phyloP scores from a whole-genome alignment of 2,797 vertebrate species.

The Linurgus olivaceus region DNA sequence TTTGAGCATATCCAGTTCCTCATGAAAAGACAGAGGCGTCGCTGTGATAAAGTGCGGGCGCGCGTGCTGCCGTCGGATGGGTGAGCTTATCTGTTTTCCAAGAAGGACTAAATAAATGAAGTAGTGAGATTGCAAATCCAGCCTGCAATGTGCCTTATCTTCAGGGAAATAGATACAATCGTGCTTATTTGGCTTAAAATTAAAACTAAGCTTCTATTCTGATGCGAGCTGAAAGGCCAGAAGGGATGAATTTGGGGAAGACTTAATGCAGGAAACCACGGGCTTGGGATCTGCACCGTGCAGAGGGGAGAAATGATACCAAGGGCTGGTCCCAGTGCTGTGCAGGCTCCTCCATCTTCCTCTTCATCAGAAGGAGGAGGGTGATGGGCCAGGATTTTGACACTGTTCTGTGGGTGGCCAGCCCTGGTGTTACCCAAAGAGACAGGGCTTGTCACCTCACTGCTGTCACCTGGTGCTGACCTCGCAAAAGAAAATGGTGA shows the following conservation, averaged over 20 bases:
- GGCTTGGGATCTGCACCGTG: neutral
- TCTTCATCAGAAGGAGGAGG: neutral
- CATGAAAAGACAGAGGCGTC: constrained; percentile 21
- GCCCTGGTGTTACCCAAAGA: neutral
- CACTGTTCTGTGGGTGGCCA: neutral
- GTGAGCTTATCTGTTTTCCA: constrained; percentile 56
- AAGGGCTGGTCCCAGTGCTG: fast-evolving
- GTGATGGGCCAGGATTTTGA: neutral
- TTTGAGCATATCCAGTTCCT: constrained; percentile 59
- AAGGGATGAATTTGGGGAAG: constrained; percentile 26
- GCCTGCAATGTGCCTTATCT: constrained; percentile 27
- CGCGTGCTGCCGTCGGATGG: neutral
- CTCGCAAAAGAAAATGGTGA: neutral
- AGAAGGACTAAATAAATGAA: constrained; percentile 50
- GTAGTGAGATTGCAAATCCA: constrained; percentile 51
- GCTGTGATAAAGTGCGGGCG: neutral
- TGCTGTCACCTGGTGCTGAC: neutral
- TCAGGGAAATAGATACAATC: constrained; percentile 41
- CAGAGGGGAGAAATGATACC: neutral
- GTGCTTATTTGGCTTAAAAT: constrained; percentile 40
- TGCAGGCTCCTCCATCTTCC: neutral
- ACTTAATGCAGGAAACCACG: neutral
- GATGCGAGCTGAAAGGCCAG: neutral
- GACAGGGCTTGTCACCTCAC: neutral
- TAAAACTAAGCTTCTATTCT: neutral